These are phyloP conservation scores for Oceanodroma leucorhoa DNA, from an alignment of 2,797 vertebrate species.

Conservation along the genomic window DNA sequence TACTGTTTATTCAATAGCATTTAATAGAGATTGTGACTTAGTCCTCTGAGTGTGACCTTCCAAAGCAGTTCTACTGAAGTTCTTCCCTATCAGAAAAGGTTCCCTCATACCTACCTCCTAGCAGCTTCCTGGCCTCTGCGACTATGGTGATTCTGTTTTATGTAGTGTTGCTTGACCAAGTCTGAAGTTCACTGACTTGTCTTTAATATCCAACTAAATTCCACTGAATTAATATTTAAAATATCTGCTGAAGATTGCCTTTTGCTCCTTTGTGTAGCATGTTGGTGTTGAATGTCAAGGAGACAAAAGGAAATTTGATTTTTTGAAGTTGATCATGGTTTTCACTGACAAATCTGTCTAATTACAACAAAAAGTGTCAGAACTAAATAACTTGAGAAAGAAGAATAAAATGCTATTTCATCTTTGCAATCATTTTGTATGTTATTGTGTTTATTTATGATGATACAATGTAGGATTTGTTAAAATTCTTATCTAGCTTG, in stretches of 20 bases:
- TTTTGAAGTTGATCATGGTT: background rate
- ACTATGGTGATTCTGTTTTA: background rate
- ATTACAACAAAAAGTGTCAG: background rate
- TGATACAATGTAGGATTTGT: background rate
- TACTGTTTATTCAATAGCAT: background rate
- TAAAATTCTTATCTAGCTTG: background rate
- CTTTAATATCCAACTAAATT: background rate
- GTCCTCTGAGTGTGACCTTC: background rate
- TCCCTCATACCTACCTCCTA: background rate
- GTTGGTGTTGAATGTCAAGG: background rate
- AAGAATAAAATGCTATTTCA: background rate
- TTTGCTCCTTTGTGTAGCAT: background rate
- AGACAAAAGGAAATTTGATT: background rate
- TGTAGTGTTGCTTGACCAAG: background rate
- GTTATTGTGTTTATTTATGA: background rate
- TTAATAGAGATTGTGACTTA: background rate
- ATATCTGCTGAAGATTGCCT: background rate
- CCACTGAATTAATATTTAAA: background rate
- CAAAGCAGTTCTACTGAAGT: background rate
- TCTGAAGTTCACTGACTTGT: background rate
- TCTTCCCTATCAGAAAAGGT: background rate
- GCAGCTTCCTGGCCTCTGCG: background rate
- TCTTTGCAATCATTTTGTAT: background rate
- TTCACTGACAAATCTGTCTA: background rate
- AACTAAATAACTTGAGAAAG: background rate